phyloP scores from a whole-genome alignment of 2,113 vertebrate genomes.

The Steatornis caripensis region DNA sequence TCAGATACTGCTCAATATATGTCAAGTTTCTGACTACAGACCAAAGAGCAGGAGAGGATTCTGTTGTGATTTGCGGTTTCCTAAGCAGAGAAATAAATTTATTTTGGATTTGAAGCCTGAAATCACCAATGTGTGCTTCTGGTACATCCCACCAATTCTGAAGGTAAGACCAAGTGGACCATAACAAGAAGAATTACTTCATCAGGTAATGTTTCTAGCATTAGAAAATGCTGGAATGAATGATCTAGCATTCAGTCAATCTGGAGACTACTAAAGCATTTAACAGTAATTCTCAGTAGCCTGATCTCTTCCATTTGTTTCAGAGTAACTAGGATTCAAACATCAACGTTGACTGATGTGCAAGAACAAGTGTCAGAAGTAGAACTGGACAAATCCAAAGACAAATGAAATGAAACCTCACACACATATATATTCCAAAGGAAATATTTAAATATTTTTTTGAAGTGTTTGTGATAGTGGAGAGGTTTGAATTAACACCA shows the following conservation, averaged over 20 bases:
- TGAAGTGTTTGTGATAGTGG: not conserved
- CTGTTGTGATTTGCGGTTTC: not conserved
- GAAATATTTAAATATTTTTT: not conserved
- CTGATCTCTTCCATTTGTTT: not conserved
- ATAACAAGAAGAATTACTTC: conserved; percentile 58
- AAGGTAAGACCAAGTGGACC: not conserved
- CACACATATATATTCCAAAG: fast-evolving
- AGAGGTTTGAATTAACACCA: not conserved
- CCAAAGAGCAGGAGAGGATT: not conserved
- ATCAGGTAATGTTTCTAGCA: conserved; percentile 38
- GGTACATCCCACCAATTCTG: conserved; percentile 53
- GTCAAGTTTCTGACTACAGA: not conserved
- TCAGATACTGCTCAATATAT: not conserved
- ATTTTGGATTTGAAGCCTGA: conserved; percentile 61
- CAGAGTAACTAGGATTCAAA: not conserved
- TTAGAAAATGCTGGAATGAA: no score
- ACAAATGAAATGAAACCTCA: not conserved
- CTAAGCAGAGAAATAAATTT: not conserved
- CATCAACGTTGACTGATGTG: not conserved
- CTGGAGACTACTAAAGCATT: not conserved
- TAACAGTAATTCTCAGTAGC: not conserved
- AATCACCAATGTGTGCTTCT: conserved; percentile 73
- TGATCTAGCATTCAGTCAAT: not conserved
- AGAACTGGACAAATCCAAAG: not conserved
- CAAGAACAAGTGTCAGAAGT: not conserved